Evolutionary conservation across 2,113 vertebrate genomes (phyloP).

Genomic region (Leuciscus idus): DNA sequence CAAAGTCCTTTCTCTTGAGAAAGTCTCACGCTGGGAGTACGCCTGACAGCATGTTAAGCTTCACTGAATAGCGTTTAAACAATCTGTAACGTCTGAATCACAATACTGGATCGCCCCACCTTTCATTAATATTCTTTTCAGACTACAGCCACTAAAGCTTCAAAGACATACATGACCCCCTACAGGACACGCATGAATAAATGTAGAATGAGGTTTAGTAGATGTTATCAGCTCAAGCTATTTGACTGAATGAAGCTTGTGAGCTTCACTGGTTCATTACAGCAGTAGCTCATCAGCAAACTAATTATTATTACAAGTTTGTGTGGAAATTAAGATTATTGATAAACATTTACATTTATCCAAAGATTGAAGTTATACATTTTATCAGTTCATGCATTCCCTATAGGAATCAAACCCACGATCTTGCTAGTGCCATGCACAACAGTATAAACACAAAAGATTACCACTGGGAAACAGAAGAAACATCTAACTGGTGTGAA

Average conservation of each 20-base stretch:
- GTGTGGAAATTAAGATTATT: neutral
- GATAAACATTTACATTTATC: neutral
- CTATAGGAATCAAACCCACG: neutral
- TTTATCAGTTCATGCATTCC: neutral
- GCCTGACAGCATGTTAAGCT: slow-evolving; percentile 23
- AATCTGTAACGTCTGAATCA: slow-evolving; percentile 17
- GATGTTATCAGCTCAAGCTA: neutral
- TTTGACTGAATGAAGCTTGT: slow-evolving; percentile 11
- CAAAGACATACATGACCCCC: slow-evolving; percentile 11
- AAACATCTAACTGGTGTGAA: neutral
- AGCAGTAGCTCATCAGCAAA: neutral
- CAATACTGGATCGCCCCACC: neutral
- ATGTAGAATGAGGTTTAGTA: neutral
- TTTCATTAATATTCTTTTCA: slow-evolving; percentile 27
- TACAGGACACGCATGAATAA: slow-evolving; percentile 8
- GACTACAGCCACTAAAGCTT: neutral
- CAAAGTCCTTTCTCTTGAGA: slow-evolving; percentile 14
- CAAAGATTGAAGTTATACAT: neutral
- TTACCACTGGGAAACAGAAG: neutral
- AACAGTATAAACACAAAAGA: neutral
- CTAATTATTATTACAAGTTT: neutral
- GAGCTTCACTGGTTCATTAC: neutral
- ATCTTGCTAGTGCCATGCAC: neutral
- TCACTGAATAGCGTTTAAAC: slow-evolving; percentile 6
- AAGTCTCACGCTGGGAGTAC: neutral